These are phyloP conservation scores for Cryptocheilus praepositus DNA, from an alignment of 2,888 invertebrate species.

Conservation along the genomic window DNA sequence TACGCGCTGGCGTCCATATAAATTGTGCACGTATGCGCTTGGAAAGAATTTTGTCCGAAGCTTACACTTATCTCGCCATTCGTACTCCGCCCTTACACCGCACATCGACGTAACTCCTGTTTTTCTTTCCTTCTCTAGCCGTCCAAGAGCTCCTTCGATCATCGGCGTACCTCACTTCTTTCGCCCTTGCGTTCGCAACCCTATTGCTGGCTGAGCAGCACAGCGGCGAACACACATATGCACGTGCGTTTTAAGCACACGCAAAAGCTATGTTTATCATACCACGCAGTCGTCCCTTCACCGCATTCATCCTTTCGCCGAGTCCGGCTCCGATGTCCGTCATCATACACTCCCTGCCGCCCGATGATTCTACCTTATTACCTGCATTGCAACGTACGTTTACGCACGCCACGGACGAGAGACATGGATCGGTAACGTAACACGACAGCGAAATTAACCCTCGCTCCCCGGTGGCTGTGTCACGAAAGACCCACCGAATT, in stretches of 20 bases:
- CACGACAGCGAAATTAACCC: slow-evolving; percentile 2
- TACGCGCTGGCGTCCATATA: too few relatives aligned
- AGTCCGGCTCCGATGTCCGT: neutral
- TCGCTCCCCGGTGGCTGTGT: too few relatives aligned
- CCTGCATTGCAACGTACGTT: slow-evolving; percentile 13
- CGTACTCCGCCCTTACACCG: neutral
- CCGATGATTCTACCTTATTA: slow-evolving; percentile 56
- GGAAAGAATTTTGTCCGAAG: slow-evolving; percentile 23
- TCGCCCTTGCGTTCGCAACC: slow-evolving; percentile 24
- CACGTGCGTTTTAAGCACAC: slow-evolving; percentile 48
- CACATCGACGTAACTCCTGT: too few relatives aligned
- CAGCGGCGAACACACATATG: slow-evolving; percentile 14
- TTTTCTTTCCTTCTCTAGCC: slow-evolving; percentile 21
- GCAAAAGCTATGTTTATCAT: slow-evolving; percentile 57
- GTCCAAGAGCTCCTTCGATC: slow-evolving; percentile 23
- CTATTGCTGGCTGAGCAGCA: neutral
- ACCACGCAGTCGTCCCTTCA: slow-evolving; percentile 27
- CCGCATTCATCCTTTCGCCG: slow-evolving; percentile 8
- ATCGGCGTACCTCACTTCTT: slow-evolving; percentile 14
- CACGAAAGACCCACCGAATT: too few relatives aligned
- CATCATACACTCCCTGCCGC: neutral
- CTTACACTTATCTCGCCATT: slow-evolving; percentile 34
- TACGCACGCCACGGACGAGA: neutral
- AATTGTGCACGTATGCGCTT: neutral
- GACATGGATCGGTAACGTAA: neutral